Evolutionary conservation across 2,797 vertebrate species (phyloP).

Genomic region (Ctenopoma multispine): DNA sequence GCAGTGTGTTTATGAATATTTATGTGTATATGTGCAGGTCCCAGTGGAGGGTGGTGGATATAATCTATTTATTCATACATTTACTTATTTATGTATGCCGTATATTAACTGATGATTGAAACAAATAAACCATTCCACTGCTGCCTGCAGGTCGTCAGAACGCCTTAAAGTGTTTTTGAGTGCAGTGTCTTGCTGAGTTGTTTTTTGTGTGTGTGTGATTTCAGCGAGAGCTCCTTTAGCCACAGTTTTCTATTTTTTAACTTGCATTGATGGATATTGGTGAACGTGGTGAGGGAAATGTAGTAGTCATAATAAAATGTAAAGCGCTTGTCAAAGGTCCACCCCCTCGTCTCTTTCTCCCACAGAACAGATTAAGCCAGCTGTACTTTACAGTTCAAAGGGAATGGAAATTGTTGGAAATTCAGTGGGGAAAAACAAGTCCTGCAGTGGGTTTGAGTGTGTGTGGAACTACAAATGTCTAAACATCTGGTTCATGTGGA

Average conservation of each 20-base stretch:
- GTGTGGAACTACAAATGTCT: conserved; percentile 6
- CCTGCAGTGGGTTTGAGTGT: neutral
- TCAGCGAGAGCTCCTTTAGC: neutral
- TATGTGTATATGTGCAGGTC: conserved; percentile 24
- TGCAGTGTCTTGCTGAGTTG: neutral
- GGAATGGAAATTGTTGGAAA: conserved; percentile 18
- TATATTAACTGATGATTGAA: conserved; percentile 21
- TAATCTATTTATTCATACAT: conserved; percentile 47
- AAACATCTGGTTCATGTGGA: conserved; percentile 14
- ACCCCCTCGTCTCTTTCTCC: neutral
- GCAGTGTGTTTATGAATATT: conserved; percentile 52
- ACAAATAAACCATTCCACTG: conserved; percentile 31
- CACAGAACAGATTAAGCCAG: conserved; percentile 1
- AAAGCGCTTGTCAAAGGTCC: conserved; percentile 21
- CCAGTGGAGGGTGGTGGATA: conserved; percentile 11
- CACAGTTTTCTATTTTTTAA: conserved; percentile 7
- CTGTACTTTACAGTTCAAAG: conserved; percentile 8
- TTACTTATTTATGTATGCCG: conserved; percentile 44
- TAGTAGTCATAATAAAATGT: conserved; percentile 27
- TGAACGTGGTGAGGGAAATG: conserved; percentile 1
- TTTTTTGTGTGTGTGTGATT: conserved; percentile 4
- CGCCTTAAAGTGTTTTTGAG: conserved; percentile 1
- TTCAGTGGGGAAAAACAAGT: conserved; percentile 12
- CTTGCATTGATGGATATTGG: conserved; percentile 11
- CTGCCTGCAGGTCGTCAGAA: conserved; percentile 19